phyloP scores from a whole-genome alignment of 1,140 invertebrate species.

The Conus betulinus region DNA sequence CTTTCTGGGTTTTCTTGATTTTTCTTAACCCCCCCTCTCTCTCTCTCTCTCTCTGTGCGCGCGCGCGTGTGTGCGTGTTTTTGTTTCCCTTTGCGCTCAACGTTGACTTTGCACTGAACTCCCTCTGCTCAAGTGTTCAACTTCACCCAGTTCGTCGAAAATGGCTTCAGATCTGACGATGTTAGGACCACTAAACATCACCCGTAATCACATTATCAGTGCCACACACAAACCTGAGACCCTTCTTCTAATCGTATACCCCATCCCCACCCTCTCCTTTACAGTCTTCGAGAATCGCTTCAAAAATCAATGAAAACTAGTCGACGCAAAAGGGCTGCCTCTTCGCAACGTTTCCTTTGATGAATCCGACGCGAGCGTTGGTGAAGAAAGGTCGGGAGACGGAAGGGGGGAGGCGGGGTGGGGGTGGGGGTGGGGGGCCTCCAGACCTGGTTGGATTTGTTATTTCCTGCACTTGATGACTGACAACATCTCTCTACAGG shows the following conservation, averaged over 20 bases:
- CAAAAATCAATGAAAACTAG: neutral
- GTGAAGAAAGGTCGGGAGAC: too few species aligned
- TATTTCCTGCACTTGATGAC: slow-evolving; percentile 25
- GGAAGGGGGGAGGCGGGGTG: neutral
- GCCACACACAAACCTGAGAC: neutral
- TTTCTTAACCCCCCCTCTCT: too few species aligned
- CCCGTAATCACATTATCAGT: neutral
- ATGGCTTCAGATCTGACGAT: too few species aligned
- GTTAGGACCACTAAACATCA: too few species aligned
- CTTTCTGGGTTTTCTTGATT: too few species aligned
- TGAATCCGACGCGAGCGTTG: neutral
- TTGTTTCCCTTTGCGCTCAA: too few species aligned
- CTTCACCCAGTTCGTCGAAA: too few species aligned
- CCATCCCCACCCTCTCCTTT: too few species aligned
- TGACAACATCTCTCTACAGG: neutral
- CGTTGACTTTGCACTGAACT: too few species aligned
- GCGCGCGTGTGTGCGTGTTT: too few species aligned
- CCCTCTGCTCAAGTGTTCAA: too few species aligned
- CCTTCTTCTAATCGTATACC: neutral
- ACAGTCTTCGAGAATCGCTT: neutral
- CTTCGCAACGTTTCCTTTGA: neutral
- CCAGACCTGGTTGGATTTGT: neutral
- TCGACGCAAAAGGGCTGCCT: neutral
- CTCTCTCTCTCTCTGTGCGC: too few species aligned
- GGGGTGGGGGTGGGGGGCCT: neutral